A percentile compares a stretch with the other conserved stretches of the same genome.
Evolutionary conservation across 2,797 vertebrate genomes (phyloP).

Genomic region (Lutjanus argentimaculatus): DNA sequence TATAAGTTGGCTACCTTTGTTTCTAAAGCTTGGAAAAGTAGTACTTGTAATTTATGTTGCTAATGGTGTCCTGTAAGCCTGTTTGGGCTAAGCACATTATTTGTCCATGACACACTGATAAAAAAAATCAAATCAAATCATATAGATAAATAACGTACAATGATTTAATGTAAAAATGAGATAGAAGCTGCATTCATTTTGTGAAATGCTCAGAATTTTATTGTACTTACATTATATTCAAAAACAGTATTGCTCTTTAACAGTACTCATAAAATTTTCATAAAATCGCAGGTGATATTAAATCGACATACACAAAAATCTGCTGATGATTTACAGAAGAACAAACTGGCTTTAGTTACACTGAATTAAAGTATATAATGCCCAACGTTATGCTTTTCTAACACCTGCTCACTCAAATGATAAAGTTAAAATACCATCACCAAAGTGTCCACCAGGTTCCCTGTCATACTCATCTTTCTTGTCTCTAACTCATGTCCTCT

Average conservation of each 20-base stretch:
- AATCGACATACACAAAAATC: slow-evolving; percentile 42
- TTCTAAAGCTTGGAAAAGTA: no score
- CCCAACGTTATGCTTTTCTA: slow-evolving; percentile 29
- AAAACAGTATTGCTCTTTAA: slow-evolving; percentile 17
- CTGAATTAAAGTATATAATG: slow-evolving; percentile 53
- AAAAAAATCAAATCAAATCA: background rate
- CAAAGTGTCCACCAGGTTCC: background rate
- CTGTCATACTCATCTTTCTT: background rate
- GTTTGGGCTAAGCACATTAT: no score
- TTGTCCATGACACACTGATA: no score
- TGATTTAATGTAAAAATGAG: background rate
- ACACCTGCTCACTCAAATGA: background rate
- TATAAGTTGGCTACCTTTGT: no score
- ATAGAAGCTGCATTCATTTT: slow-evolving; percentile 19
- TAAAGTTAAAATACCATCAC: slow-evolving; percentile 12
- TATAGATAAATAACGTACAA: background rate
- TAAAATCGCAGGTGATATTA: slow-evolving; percentile 26
- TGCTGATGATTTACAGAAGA: slow-evolving; percentile 45
- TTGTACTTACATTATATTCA: slow-evolving; percentile 39
- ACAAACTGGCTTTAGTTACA: slow-evolving; percentile 26
- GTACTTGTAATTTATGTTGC: no score
- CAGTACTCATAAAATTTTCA: slow-evolving; percentile 16
- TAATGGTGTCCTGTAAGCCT: no score
- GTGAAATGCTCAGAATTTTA: slow-evolving; percentile 58
- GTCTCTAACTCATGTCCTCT: background rate